Evolutionary conservation across 2,113 vertebrate genomes (phyloP).

Genomic region (Hylia prasina): DNA sequence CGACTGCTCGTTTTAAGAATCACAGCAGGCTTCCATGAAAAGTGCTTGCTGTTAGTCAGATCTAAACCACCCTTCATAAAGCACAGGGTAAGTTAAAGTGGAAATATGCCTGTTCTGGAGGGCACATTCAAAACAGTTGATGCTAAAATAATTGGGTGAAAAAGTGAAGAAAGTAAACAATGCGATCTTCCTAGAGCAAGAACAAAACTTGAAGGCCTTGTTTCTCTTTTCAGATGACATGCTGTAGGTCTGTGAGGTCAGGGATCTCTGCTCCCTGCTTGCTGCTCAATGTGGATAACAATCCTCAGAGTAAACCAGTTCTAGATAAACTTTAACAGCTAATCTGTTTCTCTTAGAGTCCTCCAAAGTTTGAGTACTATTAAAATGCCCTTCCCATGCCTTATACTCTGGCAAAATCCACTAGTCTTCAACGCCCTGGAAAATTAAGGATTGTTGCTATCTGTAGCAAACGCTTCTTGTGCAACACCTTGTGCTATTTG

Average conservation of each 20-base stretch:
- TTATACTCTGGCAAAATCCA: not conserved
- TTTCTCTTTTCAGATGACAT: not conserved
- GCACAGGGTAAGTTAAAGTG: not conserved
- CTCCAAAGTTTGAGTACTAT: not conserved
- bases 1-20: not conserved
- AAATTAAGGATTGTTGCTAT: not conserved
- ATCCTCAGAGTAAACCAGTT: not conserved
- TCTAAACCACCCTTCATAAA: not conserved
- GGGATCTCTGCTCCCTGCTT: not conserved
- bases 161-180: not conserved
- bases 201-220: not conserved
- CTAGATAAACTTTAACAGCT: not conserved
- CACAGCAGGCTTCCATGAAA: not conserved
- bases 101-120: not conserved
- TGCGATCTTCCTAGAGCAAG: fast-evolving
- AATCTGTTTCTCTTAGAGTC: not conserved
- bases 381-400: not conserved
- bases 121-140: not conserved
- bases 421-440: not conserved
- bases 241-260: not conserved
- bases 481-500: not conserved
- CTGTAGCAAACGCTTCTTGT: not conserved
- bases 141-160: not conserved
- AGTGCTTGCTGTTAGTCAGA: not conserved
- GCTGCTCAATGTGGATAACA: not conserved